A percentile compares a stretch with the other conserved stretches of the same genome.
Evolutionary conservation across 2,113 vertebrate species (phyloP).

Genomic region (Semnornis frantzii): DNA sequence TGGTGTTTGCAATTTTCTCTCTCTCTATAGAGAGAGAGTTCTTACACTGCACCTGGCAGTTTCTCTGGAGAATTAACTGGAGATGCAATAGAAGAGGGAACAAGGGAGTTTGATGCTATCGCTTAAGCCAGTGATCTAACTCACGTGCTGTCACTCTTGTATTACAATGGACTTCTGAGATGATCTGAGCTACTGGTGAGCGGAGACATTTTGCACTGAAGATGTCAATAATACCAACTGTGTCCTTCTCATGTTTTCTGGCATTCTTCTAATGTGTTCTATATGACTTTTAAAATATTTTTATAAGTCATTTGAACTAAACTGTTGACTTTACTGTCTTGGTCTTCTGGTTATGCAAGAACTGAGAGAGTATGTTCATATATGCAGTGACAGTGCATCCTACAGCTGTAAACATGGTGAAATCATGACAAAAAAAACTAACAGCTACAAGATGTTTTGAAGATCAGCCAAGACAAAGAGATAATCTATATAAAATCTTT

Average conservation of each 20-base stretch:
- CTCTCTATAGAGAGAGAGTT: not conserved
- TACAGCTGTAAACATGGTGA: not conserved
- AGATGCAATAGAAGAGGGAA: not conserved
- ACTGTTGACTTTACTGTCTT: not conserved
- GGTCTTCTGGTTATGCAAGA: not conserved
- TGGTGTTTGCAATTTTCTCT: not conserved
- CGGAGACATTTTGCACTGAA: not conserved
- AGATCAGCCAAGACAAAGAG: not conserved
- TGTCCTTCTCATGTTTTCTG: not conserved
- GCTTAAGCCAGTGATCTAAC: not conserved
- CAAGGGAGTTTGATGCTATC: not conserved
- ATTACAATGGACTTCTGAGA: not conserved
- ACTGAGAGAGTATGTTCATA: not conserved
- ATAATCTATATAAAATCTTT: not conserved
- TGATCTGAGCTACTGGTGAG: not conserved
- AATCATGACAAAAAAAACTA: not conserved
- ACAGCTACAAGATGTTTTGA: not conserved
- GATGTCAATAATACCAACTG: not conserved
- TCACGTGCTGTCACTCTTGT: not conserved
- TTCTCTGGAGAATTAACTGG: not conserved
- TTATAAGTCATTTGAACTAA: slow-evolving; percentile 1
- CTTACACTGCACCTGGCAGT: not conserved
- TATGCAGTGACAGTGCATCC: not conserved
- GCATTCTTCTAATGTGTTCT: not conserved
- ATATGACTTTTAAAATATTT: not conserved